Evolutionary conservation across 1,140 invertebrate species (phyloP), one percentile per base, ranked within the genome.

Genomic region (Anastatus disparis): DNA sequence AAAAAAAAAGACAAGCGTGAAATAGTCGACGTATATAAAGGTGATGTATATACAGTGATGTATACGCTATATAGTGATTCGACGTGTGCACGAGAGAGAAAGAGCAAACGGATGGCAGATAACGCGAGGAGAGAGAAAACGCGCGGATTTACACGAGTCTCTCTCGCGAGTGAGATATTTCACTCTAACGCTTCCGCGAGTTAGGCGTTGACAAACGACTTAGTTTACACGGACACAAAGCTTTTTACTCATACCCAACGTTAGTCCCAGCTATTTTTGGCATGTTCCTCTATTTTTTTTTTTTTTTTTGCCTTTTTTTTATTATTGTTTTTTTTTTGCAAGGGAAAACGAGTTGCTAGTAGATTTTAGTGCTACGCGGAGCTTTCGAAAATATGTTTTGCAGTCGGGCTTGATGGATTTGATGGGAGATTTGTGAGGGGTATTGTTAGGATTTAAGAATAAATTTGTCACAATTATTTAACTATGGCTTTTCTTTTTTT

Each of bases 81-180:
- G 59, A 48, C 27, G 3, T 2, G 26, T 3, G n/a, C n/a, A n/a
- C n/a, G n/a, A n/a, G n/a, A n/a, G n/a, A n/a, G n/a, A n/a, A n/a
- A n/a, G n/a, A n/a, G n/a, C n/a, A 38, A 38, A 3, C 29, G 17
- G 10, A 20, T 35, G 3, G 26, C 26, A 53, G 38, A 40, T 62
- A 59, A 42, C 24, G n/a, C n/a, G n/a, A n/a, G n/a, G n/a, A n/a
- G n/a, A n/a, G n/a, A 35, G 31, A 35, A 6, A 35, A 35, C 64
- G 26, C 17, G 31, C 64, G 59, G 67, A 75, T 75, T 73, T 67
- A 66, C 58, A n/a, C 31, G 31, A 62, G 64, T 71, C 61, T n/a
- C n/a, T n/a, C n/a, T 27, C 59, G 24, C 44, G 48, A 38, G 42
- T n/a, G n/a, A 58, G 66, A 40, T 42, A 50, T 48, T 44, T 26